Percentiles rank a stretch among this genome's conserved stretches.
Conservation (phyloP, 1,140 invertebrate genomes). For the Lasioglossum albipes region DNA sequence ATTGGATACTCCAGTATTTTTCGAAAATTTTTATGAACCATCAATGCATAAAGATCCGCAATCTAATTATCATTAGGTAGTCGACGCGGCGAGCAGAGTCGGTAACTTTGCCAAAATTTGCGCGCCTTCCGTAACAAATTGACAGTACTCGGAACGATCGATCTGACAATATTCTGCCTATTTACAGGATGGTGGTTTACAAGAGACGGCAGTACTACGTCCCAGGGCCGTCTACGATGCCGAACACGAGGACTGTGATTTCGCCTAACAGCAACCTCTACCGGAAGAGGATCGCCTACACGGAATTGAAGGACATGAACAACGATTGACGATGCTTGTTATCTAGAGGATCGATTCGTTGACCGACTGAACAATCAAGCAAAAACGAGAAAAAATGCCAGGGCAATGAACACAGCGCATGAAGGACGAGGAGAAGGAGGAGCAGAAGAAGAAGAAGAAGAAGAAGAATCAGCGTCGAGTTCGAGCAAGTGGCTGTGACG, state of each 20-base stretch:
- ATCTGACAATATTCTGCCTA: slow-evolving; percentile 16
- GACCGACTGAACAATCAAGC: slow-evolving; percentile 28
- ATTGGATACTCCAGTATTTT: no score
- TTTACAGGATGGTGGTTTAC: slow-evolving; percentile 75
- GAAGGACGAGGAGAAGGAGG: background rate
- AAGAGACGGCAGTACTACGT: slow-evolving; percentile 75
- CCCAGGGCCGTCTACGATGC: slow-evolving; percentile 70
- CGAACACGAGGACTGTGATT: slow-evolving; percentile 57
- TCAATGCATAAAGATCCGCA: no score
- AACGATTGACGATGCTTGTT: slow-evolving; percentile 73
- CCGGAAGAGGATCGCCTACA: slow-evolving; percentile 76
- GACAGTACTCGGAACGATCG: background rate
- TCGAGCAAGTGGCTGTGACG: background rate
- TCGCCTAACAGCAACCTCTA: slow-evolving; percentile 63
- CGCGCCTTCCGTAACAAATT: no score
- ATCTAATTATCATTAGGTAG: no score
- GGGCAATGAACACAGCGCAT: background rate
- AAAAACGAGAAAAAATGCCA: background rate
- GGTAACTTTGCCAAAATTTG: no score
- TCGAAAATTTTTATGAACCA: no score
- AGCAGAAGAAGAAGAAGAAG: no score
- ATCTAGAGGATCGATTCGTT: slow-evolving; percentile 47
- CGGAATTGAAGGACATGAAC: slow-evolving; percentile 77
- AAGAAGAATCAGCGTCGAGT: no score
- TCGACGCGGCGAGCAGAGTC: no score